phyloP scores from a whole-genome alignment of 2,888 invertebrate genomes.

The Rhingia campestris region DNA sequence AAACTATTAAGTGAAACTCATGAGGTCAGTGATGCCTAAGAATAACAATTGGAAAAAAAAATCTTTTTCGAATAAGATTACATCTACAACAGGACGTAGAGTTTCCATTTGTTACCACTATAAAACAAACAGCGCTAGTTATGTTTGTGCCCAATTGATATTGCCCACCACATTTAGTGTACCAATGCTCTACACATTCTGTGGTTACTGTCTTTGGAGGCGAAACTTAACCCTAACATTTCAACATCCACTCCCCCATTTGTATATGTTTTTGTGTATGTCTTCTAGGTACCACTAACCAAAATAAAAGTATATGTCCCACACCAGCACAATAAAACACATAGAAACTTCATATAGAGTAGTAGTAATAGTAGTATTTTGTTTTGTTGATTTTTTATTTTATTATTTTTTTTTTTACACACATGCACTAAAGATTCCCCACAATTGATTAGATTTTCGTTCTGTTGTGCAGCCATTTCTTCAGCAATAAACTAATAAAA shows the following conservation, averaged over 20 bases:
- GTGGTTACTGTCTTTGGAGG: constrained; percentile 50
- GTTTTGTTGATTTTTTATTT: constrained; percentile 3
- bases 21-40: no score
- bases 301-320: background rate
- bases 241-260: constrained; percentile 4
- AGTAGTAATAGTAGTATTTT: no score
- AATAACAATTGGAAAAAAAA: no score
- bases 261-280: constrained; percentile 8
- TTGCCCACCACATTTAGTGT: no score
- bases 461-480: background rate
- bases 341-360: constrained; percentile 14
- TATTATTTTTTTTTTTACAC: constrained; percentile 43
- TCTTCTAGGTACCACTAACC: constrained; percentile 3
- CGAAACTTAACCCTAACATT: constrained; percentile 24
- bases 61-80: no score
- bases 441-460: constrained; percentile 17
- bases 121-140: no score
- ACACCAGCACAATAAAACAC: constrained; percentile 51
- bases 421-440: constrained; percentile 56
- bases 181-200: background rate
- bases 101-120: no score
- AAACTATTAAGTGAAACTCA: no score
- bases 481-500: background rate
- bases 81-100: no score
- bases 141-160: no score